Evolutionary conservation across 2,888 invertebrate genomes (phyloP).

Genomic region (Agrypnus murinus): DNA sequence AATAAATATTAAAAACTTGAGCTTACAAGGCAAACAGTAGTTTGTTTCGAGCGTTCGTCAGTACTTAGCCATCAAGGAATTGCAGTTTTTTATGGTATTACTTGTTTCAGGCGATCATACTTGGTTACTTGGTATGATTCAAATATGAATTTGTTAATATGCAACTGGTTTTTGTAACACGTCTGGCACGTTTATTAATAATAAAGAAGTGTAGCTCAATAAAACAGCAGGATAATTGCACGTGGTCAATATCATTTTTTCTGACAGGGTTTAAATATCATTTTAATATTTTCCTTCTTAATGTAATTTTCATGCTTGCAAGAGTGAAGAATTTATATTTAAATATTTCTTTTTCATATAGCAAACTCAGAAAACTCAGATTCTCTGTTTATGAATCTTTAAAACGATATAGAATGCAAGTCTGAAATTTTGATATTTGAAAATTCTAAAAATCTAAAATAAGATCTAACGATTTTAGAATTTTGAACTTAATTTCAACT

Average conservation of each 20-base stretch:
- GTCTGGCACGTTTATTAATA: conserved; percentile 19
- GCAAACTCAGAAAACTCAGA: too few species aligned
- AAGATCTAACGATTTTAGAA: too few species aligned
- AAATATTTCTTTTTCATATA: too few species aligned
- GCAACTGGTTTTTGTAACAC: conserved; percentile 13
- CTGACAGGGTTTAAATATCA: too few species aligned
- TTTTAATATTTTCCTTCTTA: too few species aligned
- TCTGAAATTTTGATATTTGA: too few species aligned
- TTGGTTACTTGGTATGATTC: conserved; percentile 20
- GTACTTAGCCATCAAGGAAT: not conserved
- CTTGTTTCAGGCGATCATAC: conserved; percentile 3
- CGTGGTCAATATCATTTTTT: not conserved
- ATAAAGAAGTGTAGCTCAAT: conserved; percentile 1
- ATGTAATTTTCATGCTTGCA: too few species aligned
- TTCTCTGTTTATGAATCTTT: too few species aligned
- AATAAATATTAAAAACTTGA: conserved; percentile 5
- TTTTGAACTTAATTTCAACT: too few species aligned
- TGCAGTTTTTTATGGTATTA: conserved; percentile 11
- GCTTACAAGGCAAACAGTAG: conserved; percentile 8
- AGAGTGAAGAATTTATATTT: too few species aligned
- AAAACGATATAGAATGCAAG: too few species aligned
- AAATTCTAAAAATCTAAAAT: too few species aligned
- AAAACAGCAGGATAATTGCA: conserved; percentile 1
- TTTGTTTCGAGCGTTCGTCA: not conserved
- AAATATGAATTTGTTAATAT: conserved; percentile 28